Evolutionary conservation across 2,888 invertebrate species (phyloP).

Genomic region (Agrochola macilenta): DNA sequence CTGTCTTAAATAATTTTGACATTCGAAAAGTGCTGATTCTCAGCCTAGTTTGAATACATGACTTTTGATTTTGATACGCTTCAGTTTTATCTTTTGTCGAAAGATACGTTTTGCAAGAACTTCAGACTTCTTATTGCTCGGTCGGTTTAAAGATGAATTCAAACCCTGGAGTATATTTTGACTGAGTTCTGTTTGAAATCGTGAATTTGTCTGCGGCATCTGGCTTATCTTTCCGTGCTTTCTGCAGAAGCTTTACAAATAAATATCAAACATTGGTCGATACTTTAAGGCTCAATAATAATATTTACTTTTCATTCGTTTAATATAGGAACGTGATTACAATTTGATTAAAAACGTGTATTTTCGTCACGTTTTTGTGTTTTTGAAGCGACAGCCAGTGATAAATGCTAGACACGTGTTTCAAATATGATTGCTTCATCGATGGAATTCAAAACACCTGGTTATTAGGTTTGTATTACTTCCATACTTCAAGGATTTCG

Average conservation of each 20-base stretch:
- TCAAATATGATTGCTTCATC: conserved; percentile 26
- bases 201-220: conserved; percentile 43
- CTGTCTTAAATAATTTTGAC: no score
- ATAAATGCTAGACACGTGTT: conserved; percentile 42
- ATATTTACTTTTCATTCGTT: conserved; percentile 39
- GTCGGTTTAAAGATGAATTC: conserved; percentile 1
- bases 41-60: no score
- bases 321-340: conserved; percentile 4
- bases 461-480: neutral
- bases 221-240: conserved; percentile 38
- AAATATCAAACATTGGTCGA: conserved; percentile 19
- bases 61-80: neutral
- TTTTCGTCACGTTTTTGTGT: conserved; percentile 33
- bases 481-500: neutral
- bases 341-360: conserved; percentile 31
- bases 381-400: conserved; percentile 4
- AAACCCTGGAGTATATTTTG: conserved; percentile 2
- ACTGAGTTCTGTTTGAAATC: conserved; percentile 15
- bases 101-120: neutral
- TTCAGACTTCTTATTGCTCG: neutral
- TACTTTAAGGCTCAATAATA: conserved; percentile 34
- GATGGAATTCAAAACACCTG: conserved; percentile 29
- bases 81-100: neutral
- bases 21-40: no score
- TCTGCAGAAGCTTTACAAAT: conserved; percentile 42